Base-by-base conservation (phyloP, 2,888 invertebrate genomes). In the Caenorhabditis wallacei region DNA sequence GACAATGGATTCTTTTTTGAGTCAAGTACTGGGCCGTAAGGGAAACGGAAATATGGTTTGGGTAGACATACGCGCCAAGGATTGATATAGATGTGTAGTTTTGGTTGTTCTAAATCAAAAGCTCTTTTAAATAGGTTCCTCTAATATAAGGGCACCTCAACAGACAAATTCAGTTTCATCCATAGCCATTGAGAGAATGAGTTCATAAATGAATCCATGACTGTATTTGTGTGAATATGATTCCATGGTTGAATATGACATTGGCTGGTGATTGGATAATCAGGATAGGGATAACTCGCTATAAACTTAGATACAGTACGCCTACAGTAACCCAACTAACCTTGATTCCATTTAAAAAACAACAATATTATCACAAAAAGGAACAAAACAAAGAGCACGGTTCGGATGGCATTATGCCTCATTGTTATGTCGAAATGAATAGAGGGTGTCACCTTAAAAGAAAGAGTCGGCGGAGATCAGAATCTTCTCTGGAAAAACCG, bases 51-150 rank as follows among this genome's bases (percentile, higher is more conserved):
- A 79, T 71, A 35, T 56, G 56, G 2, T 79, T 64, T 4, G 69
- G 63, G 56, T 79, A 79, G 24, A 79, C 79, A 35, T 64, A 79
- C 0, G 79, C 70, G 2, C 51, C 51, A 4, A 71, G 22, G 7
- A 79, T 40, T 4, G 64, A 56, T 20, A 56, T 54, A 5, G 54
- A 53, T 1, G 74, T 74, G 64, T 74, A 74, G 43, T 54, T 63
- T 54, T 74, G 74, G 24, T 74, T 74, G 64, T 64, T 43, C 74
- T 74, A 43, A 53, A 63, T n/a, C n/a, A 63, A 20, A 26, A 30
- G 1, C n/a, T n/a, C n/a, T n/a, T n/a, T 18, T 16, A 0, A 20
- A 40, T 40, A 13, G 11, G 40, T 10, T 18, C 46, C 22, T 66
- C 0, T 22, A 35, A 51, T 20, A 48, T 22, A n/a, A 16, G n/a